Evolutionary conservation across 2,797 vertebrate species (phyloP).

Genomic region (Acanthopagrus latus): DNA sequence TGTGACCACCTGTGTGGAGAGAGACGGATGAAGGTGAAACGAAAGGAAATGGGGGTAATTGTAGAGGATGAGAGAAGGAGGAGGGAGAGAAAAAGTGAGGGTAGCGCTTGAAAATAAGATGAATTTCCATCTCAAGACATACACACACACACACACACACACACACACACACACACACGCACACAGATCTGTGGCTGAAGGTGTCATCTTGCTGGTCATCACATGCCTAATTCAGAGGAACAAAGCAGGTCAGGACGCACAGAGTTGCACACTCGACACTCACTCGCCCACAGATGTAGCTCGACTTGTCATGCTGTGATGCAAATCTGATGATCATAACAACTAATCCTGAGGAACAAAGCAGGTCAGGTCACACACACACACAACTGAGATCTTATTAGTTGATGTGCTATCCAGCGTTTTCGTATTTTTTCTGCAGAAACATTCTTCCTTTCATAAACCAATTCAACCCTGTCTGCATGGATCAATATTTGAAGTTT

Average conservation of each 20-base stretch:
- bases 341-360: constrained; percentile 36
- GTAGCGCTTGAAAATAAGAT: not conserved
- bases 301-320: constrained; percentile 32
- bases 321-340: constrained; percentile 35
- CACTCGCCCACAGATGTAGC: constrained; percentile 16
- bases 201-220: constrained; percentile 43
- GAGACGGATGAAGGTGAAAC: not conserved
- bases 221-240: constrained; percentile 27
- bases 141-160: not conserved
- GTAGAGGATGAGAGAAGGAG: not conserved
- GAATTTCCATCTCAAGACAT: not conserved
- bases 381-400: not conserved
- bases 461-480: not conserved
- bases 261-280: not conserved
- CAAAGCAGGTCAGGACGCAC: constrained; percentile 37
- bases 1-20: constrained; percentile 34
- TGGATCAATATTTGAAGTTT: constrained; percentile 1
- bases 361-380: constrained; percentile 23
- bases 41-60: not conserved
- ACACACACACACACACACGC: constrained; percentile 1
- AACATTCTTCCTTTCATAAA: not conserved
- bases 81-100: not conserved
- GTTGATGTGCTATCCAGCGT: not conserved
- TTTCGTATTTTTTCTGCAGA: not conserved
- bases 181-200: constrained; percentile 13